Evolutionary conservation across 2,113 vertebrate genomes (phyloP).

Genomic region (Arizona elegans): DNA sequence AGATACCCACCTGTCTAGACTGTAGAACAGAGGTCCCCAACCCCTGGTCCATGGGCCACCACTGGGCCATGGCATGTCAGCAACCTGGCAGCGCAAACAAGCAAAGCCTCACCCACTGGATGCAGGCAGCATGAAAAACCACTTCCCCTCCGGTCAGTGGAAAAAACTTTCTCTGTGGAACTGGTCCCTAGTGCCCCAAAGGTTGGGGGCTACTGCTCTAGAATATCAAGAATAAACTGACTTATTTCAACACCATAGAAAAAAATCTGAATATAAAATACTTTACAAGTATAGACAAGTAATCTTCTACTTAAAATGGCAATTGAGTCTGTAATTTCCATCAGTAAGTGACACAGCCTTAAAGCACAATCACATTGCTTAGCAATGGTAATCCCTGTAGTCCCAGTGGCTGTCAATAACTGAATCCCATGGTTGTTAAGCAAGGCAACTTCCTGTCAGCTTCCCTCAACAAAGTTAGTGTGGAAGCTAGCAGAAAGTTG

Average conservation of each 20-base stretch:
- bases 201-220: constrained; percentile 21
- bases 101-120: too few relatives aligned
- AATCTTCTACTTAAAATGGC: not conserved
- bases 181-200: too few relatives aligned
- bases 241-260: constrained; percentile 56
- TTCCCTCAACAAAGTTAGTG: not conserved
- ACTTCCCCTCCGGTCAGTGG: too few relatives aligned
- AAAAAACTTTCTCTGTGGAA: too few relatives aligned
- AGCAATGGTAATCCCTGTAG: not conserved
- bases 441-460: not conserved
- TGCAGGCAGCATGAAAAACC: too few relatives aligned
- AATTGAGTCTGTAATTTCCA: not conserved
- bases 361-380: not conserved
- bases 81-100: too few relatives aligned
- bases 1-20: not conserved
- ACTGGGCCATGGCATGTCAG: too few relatives aligned
- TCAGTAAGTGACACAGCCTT: not conserved
- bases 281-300: constrained; percentile 4
- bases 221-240: constrained; percentile 61
- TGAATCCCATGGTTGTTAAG: not conserved
- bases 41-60: too few relatives aligned
- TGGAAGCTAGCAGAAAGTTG: not conserved
- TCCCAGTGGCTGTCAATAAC: not conserved
- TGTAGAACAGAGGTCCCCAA: constrained; percentile 40
- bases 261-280: constrained; percentile 47